These are phyloP conservation scores for Acronicta alni DNA, from an alignment of 2,888 invertebrate genomes.

Conservation along the genomic window DNA sequence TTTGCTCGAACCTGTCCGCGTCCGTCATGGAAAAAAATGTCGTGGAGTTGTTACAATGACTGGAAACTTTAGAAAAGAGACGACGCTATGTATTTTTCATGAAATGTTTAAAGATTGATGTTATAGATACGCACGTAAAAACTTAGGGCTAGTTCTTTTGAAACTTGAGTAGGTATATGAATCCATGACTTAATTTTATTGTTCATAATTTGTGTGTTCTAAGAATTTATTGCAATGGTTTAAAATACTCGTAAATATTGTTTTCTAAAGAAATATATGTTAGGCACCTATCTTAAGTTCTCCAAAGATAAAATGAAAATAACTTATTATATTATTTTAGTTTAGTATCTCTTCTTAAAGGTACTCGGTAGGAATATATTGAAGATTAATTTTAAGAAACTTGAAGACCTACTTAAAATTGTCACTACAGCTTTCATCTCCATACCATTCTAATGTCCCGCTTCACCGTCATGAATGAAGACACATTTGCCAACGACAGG, in stretches of 20 bases:
- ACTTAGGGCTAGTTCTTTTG: conserved; percentile 24
- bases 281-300: too few relatives aligned
- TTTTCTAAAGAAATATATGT: not conserved
- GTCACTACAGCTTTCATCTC: conserved; percentile 62
- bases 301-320: not conserved
- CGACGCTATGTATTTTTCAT: conserved; percentile 54
- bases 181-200: conserved; percentile 25
- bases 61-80: conserved; percentile 45
- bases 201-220: conserved; percentile 8
- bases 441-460: conserved; percentile 64
- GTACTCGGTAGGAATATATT: too few relatives aligned
- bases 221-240: not conserved
- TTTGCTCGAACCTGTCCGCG: conserved; percentile 86
- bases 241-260: not conserved
- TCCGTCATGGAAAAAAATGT: conserved; percentile 74
- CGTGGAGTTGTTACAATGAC: conserved; percentile 61
- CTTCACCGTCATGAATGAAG: conserved; percentile 85
- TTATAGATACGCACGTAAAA: conserved; percentile 33
- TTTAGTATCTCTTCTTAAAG: too few relatives aligned
- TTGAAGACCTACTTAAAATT: conserved; percentile 11
- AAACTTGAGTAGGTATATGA: conserved; percentile 2
- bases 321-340: too few relatives aligned
- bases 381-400: too few relatives aligned
- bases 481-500: conserved; percentile 87
- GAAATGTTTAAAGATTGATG: conserved; percentile 38